These are phyloP conservation scores for Gambusia affinis DNA, from an alignment of 2,113 vertebrate species.

Conservation along the genomic window DNA sequence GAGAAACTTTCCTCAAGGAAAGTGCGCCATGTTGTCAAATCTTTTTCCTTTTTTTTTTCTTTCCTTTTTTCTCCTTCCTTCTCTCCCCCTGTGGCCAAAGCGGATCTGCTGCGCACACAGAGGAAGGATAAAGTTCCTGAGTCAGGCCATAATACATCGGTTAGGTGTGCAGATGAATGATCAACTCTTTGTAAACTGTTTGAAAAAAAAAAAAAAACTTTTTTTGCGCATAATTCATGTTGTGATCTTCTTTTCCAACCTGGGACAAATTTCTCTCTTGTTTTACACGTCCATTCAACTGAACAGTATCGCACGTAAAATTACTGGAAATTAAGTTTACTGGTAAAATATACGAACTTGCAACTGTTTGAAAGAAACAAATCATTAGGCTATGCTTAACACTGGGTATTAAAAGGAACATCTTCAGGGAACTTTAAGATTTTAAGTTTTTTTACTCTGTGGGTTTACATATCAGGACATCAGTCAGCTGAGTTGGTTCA, in stretches of 20 bases:
- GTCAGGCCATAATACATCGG: constrained; percentile 4
- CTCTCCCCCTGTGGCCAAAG: constrained; percentile 63
- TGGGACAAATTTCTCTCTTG: background rate
- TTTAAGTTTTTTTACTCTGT: too few relatives aligned
- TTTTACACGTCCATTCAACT: background rate
- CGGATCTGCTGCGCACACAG: constrained; percentile 46
- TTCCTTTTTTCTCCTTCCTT: background rate
- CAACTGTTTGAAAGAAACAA: background rate
- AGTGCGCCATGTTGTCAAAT: constrained; percentile 85
- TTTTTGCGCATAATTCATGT: background rate
- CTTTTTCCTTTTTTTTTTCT: constrained; percentile 65
- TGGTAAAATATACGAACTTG: background rate
- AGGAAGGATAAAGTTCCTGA: constrained; percentile 25
- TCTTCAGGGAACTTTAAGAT: background rate
- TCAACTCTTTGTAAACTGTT: background rate
- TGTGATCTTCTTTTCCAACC: background rate
- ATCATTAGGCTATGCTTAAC: background rate
- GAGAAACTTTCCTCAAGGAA: constrained; percentile 76
- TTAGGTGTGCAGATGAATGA: background rate
- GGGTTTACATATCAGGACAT: too few relatives aligned
- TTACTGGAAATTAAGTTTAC: background rate
- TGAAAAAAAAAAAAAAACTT: background rate
- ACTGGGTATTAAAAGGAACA: background rate
- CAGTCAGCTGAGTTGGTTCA: too few relatives aligned
- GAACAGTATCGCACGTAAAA: background rate